Conservation (phyloP, 2,797 vertebrate genomes). For the Iguana delicatissima region DNA sequence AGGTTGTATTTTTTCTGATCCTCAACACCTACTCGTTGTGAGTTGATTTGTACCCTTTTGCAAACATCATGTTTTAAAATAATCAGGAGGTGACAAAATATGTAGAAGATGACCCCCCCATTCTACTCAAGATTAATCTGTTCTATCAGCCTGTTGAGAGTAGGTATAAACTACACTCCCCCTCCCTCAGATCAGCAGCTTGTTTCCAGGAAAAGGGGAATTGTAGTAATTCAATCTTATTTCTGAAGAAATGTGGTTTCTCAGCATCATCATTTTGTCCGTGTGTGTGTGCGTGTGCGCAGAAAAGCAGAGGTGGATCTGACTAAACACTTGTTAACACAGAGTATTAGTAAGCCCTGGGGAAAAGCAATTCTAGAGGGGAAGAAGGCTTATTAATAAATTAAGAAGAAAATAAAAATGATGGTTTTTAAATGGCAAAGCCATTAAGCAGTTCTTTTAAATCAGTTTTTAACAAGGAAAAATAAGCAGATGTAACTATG, state of each 20-base stretch:
- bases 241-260: background rate
- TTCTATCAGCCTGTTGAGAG: background rate
- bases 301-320: slow-evolving; percentile 28
- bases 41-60: background rate
- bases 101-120: background rate
- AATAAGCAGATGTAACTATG: slow-evolving; percentile 49
- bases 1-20: background rate
- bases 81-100: background rate
- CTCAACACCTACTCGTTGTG: background rate
- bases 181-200: background rate
- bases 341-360: slow-evolving; percentile 35
- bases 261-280: background rate
- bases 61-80: background rate
- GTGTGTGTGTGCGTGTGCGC: background rate
- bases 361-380: slow-evolving; percentile 58
- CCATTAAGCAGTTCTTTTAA: slow-evolving; percentile 58
- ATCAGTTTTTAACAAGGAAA: slow-evolving; percentile 66
- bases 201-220: background rate
- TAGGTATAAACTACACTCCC: background rate
- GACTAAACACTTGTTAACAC: slow-evolving; percentile 36
- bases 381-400: slow-evolving; percentile 71
- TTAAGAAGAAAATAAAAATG: slow-evolving; percentile 67
- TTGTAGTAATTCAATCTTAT: background rate
- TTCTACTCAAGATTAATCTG: background rate
- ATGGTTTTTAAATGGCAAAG: slow-evolving; percentile 68